Evolutionary conservation across 2,888 invertebrate species (phyloP), one percentile per base, ranked within the genome.

Genomic region (Drosophila vallismaia): DNA sequence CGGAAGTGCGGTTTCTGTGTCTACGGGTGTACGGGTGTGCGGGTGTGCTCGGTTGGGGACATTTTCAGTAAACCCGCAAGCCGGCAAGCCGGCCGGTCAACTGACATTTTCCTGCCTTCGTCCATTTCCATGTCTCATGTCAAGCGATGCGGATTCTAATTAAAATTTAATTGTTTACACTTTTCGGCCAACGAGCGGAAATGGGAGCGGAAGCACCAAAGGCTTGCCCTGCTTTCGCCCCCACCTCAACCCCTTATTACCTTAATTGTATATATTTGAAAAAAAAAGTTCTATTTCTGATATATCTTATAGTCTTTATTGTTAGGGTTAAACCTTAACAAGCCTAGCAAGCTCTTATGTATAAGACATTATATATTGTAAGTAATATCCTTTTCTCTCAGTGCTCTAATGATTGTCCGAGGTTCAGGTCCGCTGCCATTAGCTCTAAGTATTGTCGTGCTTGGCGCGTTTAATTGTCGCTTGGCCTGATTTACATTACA

Each of bases 131-230:
- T 71, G 71, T 71, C 58, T 64, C 64, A 60, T 79, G 75, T 84
- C 81, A 84, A 78, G 62, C 83, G 76, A 71, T 73, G 76, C 79
- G 77, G 75, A 77, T 79, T 86, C 86, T 87, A 84, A 84, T 84
- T 84, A 84, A 84, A 86, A 75, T 84, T 87, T 84, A 84, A 84
- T 87, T 84, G 87, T 84, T 84, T 84, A 79, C 86, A 84, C 82
- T 81, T 82, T 83, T 78, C 69, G 75, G 77, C 74, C 76, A 70
- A 49, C 75, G 33, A 82, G 69, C 76, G 79, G 79, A 84, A 79
- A 70, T 76, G 77, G 68, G 57, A 71, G 64, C 59, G 68, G 70
- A 70, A 68, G 50, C 28, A 49, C 53, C 58, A 68, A 68, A 54
- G 69, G 68, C 59, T 54, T 50, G 68, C 57, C 44, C 29, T 36